Evolutionary conservation across 2,113 vertebrate genomes (phyloP), one percentile per base, ranked within the genome.

Genomic region (Puntigrus tetrazona): DNA sequence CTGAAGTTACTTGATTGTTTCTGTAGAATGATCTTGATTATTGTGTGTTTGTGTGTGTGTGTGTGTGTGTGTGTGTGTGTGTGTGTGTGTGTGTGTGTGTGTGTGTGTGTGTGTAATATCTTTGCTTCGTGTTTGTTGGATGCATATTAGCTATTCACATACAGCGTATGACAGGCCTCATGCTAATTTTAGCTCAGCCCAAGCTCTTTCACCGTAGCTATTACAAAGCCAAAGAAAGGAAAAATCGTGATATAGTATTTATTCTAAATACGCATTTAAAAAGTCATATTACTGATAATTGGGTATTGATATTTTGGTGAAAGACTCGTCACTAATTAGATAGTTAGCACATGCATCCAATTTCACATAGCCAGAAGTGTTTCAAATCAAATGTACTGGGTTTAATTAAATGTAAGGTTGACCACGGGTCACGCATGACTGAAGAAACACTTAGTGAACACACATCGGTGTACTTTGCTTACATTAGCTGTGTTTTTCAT

Each of bases 21-120:
- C 6, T 79, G 78, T 27, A 9, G 78, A 65, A 3, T 29, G 57
- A 65, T 45, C 14, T 79, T 63, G 55, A 78, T 55, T 25, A 36
- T 52, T 55, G 65, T 72, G 67, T 75, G 18, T 80, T 70, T 65
- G n/a, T n/a, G n/a, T n/a, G n/a, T n/a, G n/a, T n/a, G n/a, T n/a
- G n/a, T n/a, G n/a, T n/a, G n/a, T n/a, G n/a, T n/a, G n/a, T n/a
- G n/a, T n/a, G n/a, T n/a, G n/a, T n/a, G n/a, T n/a, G n/a, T n/a
- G n/a, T n/a, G n/a, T n/a, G n/a, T n/a, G n/a, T n/a, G n/a, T n/a
- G n/a, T n/a, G n/a, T n/a, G n/a, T n/a, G n/a, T n/a, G n/a, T n/a
- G n/a, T n/a, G n/a, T n/a, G n/a, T 84, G 74, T 10, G 34, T 7
- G 41, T 31, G 47, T 45, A 10, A 43, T 43, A 47, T 29, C 6